phyloP scores from a whole-genome alignment of 2,113 vertebrate species.

The Leptobrachium ailaonicum region DNA sequence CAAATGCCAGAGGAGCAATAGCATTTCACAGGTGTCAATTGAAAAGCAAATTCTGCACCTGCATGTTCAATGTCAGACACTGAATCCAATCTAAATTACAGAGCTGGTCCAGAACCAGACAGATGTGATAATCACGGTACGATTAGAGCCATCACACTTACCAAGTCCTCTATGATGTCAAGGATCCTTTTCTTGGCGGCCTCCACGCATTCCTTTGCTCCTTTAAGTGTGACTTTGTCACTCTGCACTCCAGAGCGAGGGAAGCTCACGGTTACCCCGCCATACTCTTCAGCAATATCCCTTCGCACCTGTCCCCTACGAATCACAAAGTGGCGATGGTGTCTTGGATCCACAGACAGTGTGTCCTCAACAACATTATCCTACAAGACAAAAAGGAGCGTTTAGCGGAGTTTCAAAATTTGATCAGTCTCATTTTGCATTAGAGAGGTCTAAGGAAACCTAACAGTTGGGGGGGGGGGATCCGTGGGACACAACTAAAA shows the following conservation, averaged over 20 bases:
- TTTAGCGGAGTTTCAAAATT: too few relatives aligned
- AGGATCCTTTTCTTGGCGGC: conserved; percentile 94
- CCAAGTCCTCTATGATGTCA: conserved; percentile 94
- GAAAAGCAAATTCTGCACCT: neutral
- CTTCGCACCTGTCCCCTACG: conserved; percentile 91
- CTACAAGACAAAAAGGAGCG: too few relatives aligned
- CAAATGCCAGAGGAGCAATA: too few relatives aligned
- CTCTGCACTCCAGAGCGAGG: conserved; percentile 88
- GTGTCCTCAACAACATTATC: conserved; percentile 91
- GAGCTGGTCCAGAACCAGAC: neutral
- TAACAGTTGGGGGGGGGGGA: too few relatives aligned
- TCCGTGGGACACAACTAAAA: too few relatives aligned
- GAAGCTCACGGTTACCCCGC: conserved; percentile 96
- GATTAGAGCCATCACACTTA: too few relatives aligned
- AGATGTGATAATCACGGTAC: neutral
- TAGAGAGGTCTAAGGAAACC: too few relatives aligned
- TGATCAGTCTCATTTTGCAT: too few relatives aligned
- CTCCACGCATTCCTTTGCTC: conserved; percentile 96
- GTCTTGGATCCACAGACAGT: conserved; percentile 89
- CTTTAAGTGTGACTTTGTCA: conserved; percentile 91
- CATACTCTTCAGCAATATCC: conserved; percentile 93
- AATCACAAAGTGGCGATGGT: conserved; percentile 94
- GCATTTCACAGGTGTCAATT: too few relatives aligned
- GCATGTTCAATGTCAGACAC: neutral
- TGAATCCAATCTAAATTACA: too few relatives aligned